Conservation (phyloP, 2,797 vertebrate genomes). For the Pygocentrus nattereri region DNA sequence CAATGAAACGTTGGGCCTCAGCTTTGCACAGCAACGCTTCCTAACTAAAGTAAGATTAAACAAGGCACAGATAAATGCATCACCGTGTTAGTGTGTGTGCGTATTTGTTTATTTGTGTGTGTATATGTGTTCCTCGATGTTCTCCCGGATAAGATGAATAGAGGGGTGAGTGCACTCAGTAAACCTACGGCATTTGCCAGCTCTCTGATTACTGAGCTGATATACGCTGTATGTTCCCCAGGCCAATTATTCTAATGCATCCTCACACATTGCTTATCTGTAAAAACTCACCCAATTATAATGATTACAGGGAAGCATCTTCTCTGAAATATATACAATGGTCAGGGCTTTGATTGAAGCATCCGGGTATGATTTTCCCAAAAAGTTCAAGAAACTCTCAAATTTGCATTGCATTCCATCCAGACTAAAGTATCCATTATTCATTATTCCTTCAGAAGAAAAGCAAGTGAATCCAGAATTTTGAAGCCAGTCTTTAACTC, state of each 20-base stretch:
- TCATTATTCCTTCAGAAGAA: background rate
- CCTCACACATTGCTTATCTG: slow-evolving; percentile 37
- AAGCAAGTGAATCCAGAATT: background rate
- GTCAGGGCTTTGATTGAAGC: slow-evolving; percentile 20
- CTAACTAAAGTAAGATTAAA: slow-evolving; percentile 7
- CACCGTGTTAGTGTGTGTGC: slow-evolving; percentile 1
- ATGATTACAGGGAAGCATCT: slow-evolving; percentile 30
- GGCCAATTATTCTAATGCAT: slow-evolving; percentile 41
- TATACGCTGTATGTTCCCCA: slow-evolving; percentile 5
- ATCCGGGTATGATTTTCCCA: background rate
- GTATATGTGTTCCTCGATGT: slow-evolving; percentile 7
- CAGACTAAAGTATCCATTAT: background rate
- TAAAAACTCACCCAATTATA: slow-evolving; percentile 34
- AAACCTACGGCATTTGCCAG: background rate
- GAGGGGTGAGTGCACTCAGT: background rate
- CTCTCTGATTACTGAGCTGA: slow-evolving; percentile 5
- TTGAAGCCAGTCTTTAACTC: background rate
- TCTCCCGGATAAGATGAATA: slow-evolving; percentile 23
- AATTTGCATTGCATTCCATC: slow-evolving; percentile 9
- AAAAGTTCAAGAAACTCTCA: background rate
- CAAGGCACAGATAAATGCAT: background rate
- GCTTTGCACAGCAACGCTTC: background rate
- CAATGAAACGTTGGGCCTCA: background rate
- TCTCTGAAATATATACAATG: slow-evolving; percentile 17
- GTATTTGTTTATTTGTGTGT: background rate